Conservation (phyloP, 2,888 invertebrate species). For the Oligia latruncula region DNA sequence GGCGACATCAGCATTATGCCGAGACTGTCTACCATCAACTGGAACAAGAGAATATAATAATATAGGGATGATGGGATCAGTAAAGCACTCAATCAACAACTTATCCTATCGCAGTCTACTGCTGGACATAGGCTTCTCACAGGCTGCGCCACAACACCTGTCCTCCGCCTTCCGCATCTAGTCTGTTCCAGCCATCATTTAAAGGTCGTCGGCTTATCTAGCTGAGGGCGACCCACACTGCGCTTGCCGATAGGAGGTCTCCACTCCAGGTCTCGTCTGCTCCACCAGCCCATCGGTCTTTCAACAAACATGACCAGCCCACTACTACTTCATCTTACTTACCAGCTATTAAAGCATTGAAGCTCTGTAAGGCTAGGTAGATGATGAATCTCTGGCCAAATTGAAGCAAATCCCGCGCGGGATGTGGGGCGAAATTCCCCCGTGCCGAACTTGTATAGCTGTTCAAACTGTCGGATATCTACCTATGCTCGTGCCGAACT, state of each 20-base stretch:
- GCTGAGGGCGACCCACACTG: not conserved
- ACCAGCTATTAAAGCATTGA: not conserved
- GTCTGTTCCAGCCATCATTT: not conserved
- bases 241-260: not conserved
- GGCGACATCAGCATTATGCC: conserved; percentile 88
- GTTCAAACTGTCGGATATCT: not conserved
- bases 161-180: not conserved
- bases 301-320: not conserved
- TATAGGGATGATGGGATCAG: not conserved
- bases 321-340: not conserved
- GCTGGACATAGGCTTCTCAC: not conserved
- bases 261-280: not conserved
- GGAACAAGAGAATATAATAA: conserved; percentile 30
- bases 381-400: not conserved
- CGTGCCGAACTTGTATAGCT: not conserved
- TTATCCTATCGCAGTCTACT: not conserved
- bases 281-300: not conserved
- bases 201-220: not conserved
- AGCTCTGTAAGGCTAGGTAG: not conserved
- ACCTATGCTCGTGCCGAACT: not conserved
- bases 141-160: not conserved
- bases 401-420: not conserved
- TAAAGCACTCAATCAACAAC: not conserved
- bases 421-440: not conserved
- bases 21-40: conserved; percentile 86